Evolutionary conservation across 1,140 invertebrate genomes (phyloP).

Genomic region (Andricus grossulariae): DNA sequence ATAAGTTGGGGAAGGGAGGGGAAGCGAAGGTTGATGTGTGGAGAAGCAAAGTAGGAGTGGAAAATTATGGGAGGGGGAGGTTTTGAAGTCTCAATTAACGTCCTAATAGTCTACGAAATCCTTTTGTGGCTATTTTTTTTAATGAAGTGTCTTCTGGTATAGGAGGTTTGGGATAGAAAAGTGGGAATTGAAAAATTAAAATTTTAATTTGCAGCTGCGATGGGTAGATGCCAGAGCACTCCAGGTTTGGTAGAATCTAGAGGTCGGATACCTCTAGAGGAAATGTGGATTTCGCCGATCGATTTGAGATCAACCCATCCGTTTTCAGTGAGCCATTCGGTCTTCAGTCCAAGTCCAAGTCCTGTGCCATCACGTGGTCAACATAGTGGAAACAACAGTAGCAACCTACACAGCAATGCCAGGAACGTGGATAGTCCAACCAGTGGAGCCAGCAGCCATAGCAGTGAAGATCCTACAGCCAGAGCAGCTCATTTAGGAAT

Average conservation of each 20-base stretch:
- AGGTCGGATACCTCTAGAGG: slow-evolving; percentile 91
- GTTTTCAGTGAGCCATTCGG: slow-evolving; percentile 69
- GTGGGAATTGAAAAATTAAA: not conserved
- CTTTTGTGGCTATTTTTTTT: too few relatives aligned
- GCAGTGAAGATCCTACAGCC: slow-evolving; percentile 71
- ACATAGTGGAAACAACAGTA: slow-evolving; percentile 64
- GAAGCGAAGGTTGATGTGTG: too few relatives aligned
- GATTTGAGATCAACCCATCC: slow-evolving; percentile 63
- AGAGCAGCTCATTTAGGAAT: slow-evolving; percentile 61
- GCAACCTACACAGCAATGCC: slow-evolving; percentile 45
- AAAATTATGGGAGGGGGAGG: too few relatives aligned
- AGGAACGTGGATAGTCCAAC: slow-evolving; percentile 71
- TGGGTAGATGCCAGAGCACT: slow-evolving; percentile 95
- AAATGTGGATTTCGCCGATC: slow-evolving; percentile 87
- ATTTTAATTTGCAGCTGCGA: slow-evolving; percentile 82
- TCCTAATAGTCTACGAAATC: too few relatives aligned
- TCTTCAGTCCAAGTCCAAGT: slow-evolving; percentile 75
- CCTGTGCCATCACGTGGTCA: slow-evolving; percentile 70
- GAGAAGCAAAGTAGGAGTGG: too few relatives aligned
- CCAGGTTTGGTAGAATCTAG: slow-evolving; percentile 95
- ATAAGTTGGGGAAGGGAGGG: too few relatives aligned
- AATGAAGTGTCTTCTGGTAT: too few relatives aligned
- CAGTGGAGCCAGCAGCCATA: slow-evolving; percentile 73
- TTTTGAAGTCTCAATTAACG: too few relatives aligned
- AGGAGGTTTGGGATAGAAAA: too few relatives aligned